Evolutionary conservation across 2,888 invertebrate genomes (phyloP).

Genomic region (Cheilosia urbana): DNA sequence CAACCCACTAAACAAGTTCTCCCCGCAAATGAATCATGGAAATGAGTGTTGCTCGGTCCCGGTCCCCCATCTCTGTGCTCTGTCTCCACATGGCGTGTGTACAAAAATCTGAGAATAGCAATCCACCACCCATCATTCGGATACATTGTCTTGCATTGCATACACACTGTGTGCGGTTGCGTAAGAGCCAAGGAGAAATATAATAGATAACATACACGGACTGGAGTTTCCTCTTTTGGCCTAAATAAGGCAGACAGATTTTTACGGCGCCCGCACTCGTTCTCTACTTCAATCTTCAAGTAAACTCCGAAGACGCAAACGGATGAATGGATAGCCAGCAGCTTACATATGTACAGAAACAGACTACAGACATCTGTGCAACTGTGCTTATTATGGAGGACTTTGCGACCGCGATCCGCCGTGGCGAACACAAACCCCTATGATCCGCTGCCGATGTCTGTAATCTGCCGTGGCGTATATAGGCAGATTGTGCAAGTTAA

Average conservation of each 20-base stretch:
- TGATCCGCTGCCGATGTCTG: conserved; percentile 41
- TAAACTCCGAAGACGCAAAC: neutral
- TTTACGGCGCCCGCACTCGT: conserved; percentile 10
- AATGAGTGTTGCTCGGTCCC: neutral
- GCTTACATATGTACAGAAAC: neutral
- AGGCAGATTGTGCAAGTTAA: conserved; percentile 21
- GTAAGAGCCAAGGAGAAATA: conserved; percentile 31
- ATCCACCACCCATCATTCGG: conserved; percentile 23
- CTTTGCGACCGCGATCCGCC: conserved; percentile 29
- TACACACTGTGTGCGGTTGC: conserved; percentile 23
- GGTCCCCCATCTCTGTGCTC: neutral
- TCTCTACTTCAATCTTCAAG: conserved; percentile 4
- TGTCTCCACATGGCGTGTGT: neutral
- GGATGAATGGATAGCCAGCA: conserved; percentile 34
- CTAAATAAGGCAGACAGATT: conserved; percentile 55
- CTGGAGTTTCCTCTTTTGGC: conserved; percentile 61
- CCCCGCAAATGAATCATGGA: conserved; percentile 14
- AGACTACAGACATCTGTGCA: neutral
- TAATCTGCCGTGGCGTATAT: conserved; percentile 24
- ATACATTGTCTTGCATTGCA: conserved; percentile 11
- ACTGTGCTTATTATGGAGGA: conserved; percentile 47
- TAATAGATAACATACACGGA: neutral
- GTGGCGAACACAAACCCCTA: conserved; percentile 42
- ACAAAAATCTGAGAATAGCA: conserved; percentile 5
- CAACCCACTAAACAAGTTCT: conserved; percentile 31